Conservation (phyloP, 2,113 vertebrate genomes). For the Fregetta grallaria region DNA sequence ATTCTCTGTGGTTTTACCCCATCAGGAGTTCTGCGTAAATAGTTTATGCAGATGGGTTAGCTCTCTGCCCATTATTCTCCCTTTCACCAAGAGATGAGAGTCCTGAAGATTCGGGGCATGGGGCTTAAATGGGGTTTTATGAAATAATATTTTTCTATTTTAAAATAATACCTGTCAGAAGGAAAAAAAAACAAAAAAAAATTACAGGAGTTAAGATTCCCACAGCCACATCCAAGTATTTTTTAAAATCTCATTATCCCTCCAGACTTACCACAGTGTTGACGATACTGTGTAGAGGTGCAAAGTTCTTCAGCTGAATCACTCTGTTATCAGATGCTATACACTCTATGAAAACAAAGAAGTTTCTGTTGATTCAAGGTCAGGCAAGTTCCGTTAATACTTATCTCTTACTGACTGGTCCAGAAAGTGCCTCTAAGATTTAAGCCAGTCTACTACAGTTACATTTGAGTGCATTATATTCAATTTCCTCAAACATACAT, state of each 20-base stretch:
- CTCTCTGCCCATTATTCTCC: not conserved
- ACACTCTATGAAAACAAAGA: not conserved
- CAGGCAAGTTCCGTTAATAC: not conserved
- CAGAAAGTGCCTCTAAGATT: not conserved
- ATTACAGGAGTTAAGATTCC: not conserved
- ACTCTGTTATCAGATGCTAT: not conserved
- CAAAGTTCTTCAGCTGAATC: not conserved
- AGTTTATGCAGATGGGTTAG: constrained; percentile 5
- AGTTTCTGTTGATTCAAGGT: constrained; percentile 7
- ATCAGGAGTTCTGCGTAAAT: not conserved
- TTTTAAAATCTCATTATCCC: not conserved
- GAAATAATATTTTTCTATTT: constrained; percentile 33
- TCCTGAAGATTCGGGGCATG: not conserved
- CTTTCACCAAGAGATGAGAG: not conserved
- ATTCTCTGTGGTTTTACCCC: not conserved
- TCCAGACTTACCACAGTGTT: not conserved
- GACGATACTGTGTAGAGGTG: not conserved
- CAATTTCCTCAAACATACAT: not conserved
- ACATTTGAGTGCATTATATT: not conserved
- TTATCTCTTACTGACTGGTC: not conserved
- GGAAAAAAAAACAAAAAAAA: not conserved
- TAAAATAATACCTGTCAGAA: constrained; percentile 9
- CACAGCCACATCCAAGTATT: not conserved
- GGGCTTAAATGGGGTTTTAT: not conserved
- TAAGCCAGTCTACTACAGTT: not conserved